Percentiles rank a stretch among this genome's conserved stretches.
Evolutionary conservation across 2,888 invertebrate species (phyloP).

Genomic region (Drosophila mettleri): DNA sequence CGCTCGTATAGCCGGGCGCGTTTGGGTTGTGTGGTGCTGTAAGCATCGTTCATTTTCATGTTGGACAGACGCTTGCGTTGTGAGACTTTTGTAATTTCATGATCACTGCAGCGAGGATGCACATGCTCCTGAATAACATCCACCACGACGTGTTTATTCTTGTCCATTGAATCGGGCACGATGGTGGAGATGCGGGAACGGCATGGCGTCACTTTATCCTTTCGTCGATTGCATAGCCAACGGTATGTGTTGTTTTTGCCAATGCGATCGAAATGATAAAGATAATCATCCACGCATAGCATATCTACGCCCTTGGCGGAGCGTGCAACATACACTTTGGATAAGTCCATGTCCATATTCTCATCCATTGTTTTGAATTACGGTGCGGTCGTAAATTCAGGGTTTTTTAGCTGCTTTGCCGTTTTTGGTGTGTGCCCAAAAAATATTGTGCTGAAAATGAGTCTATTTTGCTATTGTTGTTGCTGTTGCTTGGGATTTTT

Average conservation of each 20-base stretch:
- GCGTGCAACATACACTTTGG: conserved; percentile 74
- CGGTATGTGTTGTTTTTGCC: conserved; percentile 76
- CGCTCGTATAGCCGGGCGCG: conserved; percentile 63
- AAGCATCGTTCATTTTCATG: conserved; percentile 70
- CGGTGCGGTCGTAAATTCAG: conserved; percentile 56
- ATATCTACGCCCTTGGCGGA: conserved; percentile 82
- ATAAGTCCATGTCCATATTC: conserved; percentile 64
- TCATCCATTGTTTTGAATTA: conserved; percentile 57
- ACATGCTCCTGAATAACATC: conserved; percentile 70
- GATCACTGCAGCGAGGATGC: conserved; percentile 75
- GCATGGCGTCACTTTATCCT: conserved; percentile 75
- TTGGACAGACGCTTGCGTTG: conserved; percentile 77
- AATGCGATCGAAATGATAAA: conserved; percentile 81
- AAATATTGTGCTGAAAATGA: conserved; percentile 63
- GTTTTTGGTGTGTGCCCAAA: conserved; percentile 67
- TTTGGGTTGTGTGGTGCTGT: conserved; percentile 65
- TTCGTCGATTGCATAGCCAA: conserved; percentile 80
- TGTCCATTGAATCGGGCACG: conserved; percentile 62
- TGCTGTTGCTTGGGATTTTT: conserved; percentile 67
- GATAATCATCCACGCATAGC: conserved; percentile 79
- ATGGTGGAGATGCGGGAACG: conserved; percentile 77
- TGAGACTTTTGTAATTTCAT: conserved; percentile 77
- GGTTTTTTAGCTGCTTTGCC: conserved; percentile 57
- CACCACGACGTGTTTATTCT: conserved; percentile 67
- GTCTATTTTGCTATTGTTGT: conserved; percentile 54